A percentile compares a stretch with the other conserved stretches of the same genome.
These are phyloP conservation scores for Heliconius nattereri DNA, from an alignment of 1,140 invertebrate genomes.

Conservation along the genomic window DNA sequence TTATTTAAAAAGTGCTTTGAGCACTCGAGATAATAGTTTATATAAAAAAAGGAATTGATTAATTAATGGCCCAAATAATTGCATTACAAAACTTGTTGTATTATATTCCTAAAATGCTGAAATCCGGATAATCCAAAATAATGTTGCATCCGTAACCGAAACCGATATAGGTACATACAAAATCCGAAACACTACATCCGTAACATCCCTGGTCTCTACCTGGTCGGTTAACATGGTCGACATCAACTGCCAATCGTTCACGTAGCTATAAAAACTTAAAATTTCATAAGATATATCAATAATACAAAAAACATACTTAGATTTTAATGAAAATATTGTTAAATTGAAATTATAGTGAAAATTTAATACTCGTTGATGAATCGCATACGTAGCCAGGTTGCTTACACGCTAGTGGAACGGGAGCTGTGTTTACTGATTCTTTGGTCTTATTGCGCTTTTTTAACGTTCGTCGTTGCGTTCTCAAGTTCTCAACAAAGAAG, in stretches of 20 bases:
- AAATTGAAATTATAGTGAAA: constrained; percentile 75
- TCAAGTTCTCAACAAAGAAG: neutral
- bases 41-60: no score
- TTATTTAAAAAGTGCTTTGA: no score
- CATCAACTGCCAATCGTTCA: constrained; percentile 74
- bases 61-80: no score
- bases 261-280: constrained; percentile 55
- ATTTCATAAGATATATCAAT: constrained; percentile 53
- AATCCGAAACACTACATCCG: no score
- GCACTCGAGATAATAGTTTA: no score
- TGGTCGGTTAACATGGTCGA: constrained; percentile 42
- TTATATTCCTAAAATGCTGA: no score
- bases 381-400: constrained; percentile 57
- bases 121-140: no score
- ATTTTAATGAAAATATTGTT: constrained; percentile 72
- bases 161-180: no score
- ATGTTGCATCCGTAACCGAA: no score
- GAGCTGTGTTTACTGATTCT: constrained; percentile 11
- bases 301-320: constrained; percentile 63
- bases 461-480: neutral
- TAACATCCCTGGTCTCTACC: constrained; percentile 21
- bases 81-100: no score
- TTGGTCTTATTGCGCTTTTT: neutral
- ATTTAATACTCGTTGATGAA: constrained; percentile 78
- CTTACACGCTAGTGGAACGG: constrained; percentile 45